Evolutionary conservation across 2,888 invertebrate species (phyloP), one percentile per base, ranked within the genome.

Genomic region (Gortyna flavago): DNA sequence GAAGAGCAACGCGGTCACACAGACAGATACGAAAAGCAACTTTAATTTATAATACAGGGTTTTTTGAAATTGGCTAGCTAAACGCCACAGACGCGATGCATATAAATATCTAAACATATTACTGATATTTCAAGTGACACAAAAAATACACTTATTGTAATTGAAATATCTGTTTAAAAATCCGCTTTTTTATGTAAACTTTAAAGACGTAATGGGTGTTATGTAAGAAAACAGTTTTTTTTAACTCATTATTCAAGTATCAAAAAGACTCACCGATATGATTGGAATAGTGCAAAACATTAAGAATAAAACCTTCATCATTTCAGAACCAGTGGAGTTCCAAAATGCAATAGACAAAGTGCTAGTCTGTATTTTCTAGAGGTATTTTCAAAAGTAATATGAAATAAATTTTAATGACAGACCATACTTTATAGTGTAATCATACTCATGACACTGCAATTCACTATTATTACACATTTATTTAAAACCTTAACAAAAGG

Each of bases 361-460:
- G 25, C 29, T 59, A 25, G 5, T n/a, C 2, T n/a, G n/a, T n/a
- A 77, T 65, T 18, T 48, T n/a, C n/a, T n/a, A n/a, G n/a, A n/a
- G n/a, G 38, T 51, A 66, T 29, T 66, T 51, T 1, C 0, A 61
- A 61, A 32, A 38, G 13, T 35, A 48, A 75, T 11, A n/a, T 32
- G 35, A 44, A 75, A 44, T 29, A n/a, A 13, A 75, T 81, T 61
- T 61, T 74, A 67, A 75, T 54, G 81, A 54, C 21, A 54, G 18
- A n/a, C 7, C 13, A 54, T 41, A 2, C 11, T 35, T 51, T 41
- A 44, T 79, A 51, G 61, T 48, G 82, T 67, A 54, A 67, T 79
- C 59, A 79, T 66, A 81, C 51, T 81, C 41, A 79, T 61, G 41
- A 5, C 65, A 75, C 16, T 75, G 82, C 66, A 75, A 75, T 62